These are phyloP conservation scores for Kobus ellipsiprymnus DNA, from an alignment of 2,113 vertebrate species.

Conservation along the genomic window DNA sequence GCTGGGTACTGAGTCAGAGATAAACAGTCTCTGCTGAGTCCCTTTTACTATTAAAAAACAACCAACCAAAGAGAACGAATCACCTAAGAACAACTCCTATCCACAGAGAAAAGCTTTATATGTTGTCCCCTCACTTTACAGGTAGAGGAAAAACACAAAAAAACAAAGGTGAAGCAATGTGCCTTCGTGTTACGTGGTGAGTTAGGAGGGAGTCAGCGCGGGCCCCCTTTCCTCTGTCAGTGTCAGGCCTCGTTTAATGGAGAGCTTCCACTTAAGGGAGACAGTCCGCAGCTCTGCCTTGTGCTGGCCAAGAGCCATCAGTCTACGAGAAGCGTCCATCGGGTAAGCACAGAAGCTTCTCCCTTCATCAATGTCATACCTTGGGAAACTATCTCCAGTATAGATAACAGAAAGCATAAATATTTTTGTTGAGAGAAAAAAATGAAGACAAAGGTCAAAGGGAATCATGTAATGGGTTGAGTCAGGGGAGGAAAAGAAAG, in stretches of 20 bases:
- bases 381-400: slow-evolving; percentile 77
- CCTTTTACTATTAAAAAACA: not conserved
- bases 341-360: slow-evolving; percentile 57
- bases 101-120: not conserved
- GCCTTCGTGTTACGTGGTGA: not conserved
- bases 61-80: not conserved
- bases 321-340: slow-evolving; percentile 15
- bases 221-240: not conserved
- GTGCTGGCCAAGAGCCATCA: slow-evolving; percentile 37
- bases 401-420: slow-evolving; percentile 79
- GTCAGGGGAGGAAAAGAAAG: slow-evolving; percentile 64
- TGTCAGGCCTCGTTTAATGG: not conserved
- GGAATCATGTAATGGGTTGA: slow-evolving; percentile 62
- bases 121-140: not conserved
- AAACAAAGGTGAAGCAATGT: not conserved
- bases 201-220: not conserved
- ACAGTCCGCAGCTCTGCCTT: slow-evolving; percentile 11
- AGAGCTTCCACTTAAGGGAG: not conserved
- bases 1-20: not conserved
- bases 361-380: slow-evolving; percentile 74
- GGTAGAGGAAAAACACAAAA: not conserved
- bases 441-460: slow-evolving; percentile 80
- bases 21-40: not conserved
- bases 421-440: slow-evolving; percentile 78
- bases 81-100: not conserved